These are phyloP conservation scores for Acrocephalus arundinaceus DNA, from an alignment of 2,113 vertebrate species.

Conservation along the genomic window DNA sequence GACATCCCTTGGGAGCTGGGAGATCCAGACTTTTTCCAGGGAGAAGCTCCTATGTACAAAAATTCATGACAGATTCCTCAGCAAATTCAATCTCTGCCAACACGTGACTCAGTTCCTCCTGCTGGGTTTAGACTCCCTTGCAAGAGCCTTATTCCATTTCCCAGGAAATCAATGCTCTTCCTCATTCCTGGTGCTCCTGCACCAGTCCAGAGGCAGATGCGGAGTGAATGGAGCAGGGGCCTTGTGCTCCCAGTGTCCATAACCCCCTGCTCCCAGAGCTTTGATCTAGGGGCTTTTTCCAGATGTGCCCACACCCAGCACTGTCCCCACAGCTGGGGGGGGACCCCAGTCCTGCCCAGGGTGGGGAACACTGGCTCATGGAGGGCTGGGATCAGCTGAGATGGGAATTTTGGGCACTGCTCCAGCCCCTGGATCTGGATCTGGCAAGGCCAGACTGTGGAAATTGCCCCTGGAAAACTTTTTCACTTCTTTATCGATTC, in stretches of 20 bases:
- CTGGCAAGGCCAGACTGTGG: not conserved
- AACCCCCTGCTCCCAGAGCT: not conserved
- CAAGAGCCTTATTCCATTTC: not conserved
- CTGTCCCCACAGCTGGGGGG: not conserved
- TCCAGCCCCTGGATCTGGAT: not conserved
- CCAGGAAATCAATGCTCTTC: not conserved
- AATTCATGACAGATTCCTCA: not conserved
- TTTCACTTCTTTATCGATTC: not conserved
- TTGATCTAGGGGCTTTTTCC: not conserved
- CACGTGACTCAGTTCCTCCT: not conserved
- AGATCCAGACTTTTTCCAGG: not conserved
- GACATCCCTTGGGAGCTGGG: not conserved
- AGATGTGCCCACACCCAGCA: not conserved
- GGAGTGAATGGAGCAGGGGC: not conserved
- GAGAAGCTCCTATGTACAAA: constrained; percentile 1
- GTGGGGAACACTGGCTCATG: not conserved
- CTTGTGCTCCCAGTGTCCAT: fast-evolving
- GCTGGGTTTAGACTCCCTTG: not conserved
- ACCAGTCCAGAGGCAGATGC: not conserved
- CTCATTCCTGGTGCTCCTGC: not conserved
- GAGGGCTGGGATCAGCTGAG: not conserved
- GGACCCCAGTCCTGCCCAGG: no score
- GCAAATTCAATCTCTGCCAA: not conserved
- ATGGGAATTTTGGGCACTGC: not conserved
- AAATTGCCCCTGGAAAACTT: not conserved